A percentile compares a stretch with the other conserved stretches of the same genome.
phyloP scores from a whole-genome alignment of 30 jellyfish, hydroid and myxozoan genomes.

The Aurelia sp. region DNA sequence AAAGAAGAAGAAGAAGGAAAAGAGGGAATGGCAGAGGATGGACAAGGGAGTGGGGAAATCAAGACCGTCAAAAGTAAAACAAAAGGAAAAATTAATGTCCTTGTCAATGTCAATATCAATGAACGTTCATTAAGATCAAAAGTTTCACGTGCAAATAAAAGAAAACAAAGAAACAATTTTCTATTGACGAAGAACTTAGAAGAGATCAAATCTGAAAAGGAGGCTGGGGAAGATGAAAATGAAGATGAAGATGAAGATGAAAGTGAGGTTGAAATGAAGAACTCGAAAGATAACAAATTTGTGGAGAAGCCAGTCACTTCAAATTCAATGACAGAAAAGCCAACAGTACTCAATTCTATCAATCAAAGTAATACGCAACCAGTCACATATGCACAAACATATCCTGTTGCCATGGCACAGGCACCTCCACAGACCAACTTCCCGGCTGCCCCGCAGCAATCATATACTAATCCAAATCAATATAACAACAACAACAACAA shows the following conservation, averaged over 20 bases:
- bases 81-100: constrained; percentile 92
- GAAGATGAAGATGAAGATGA: constrained; percentile 41
- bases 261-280: not conserved
- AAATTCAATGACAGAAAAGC: not conserved
- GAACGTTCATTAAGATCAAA: constrained; percentile 85
- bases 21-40: constrained; percentile 22
- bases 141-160: constrained; percentile 54
- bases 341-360: not conserved
- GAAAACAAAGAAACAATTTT: not conserved
- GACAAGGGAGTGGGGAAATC: constrained; percentile 40
- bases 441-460: not conserved
- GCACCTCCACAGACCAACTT: not conserved
- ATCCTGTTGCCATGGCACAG: not conserved
- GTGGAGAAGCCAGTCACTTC: not conserved
- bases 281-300: not conserved
- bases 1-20: constrained; percentile 1
- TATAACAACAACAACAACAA: too few relatives aligned
- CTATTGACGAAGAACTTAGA: constrained; percentile 8
- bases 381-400: not conserved
- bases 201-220: constrained; percentile 31
- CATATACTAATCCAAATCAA: not conserved
- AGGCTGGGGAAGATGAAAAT: constrained; percentile 7
- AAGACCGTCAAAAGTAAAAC: constrained; percentile 43
- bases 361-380: not conserved
- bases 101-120: constrained; percentile 95